Evolutionary conservation across 2,113 vertebrate genomes (phyloP).

Genomic region (Centropus unirufus): DNA sequence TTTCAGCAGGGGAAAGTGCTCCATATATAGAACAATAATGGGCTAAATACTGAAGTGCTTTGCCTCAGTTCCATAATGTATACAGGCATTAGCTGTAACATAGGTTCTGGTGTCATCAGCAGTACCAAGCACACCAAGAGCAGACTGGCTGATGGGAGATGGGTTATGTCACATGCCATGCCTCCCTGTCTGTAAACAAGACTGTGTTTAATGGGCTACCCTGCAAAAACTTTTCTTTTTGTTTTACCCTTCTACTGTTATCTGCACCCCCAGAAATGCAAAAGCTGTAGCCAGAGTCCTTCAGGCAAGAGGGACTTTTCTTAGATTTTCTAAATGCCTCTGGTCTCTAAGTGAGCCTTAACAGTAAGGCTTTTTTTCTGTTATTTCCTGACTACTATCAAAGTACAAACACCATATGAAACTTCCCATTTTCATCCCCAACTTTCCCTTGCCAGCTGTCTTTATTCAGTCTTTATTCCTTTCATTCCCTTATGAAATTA

Average conservation of each 20-base stretch:
- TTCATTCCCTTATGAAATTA: background rate
- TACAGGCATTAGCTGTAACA: background rate
- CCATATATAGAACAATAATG: background rate
- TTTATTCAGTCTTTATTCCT: background rate
- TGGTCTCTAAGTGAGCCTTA: background rate
- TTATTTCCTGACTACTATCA: background rate
- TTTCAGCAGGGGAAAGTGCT: background rate
- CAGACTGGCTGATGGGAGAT: background rate
- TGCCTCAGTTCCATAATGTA: background rate
- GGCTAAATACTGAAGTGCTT: background rate
- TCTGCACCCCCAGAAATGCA: rapidly evolving
- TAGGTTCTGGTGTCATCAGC: background rate
- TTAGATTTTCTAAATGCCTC: background rate
- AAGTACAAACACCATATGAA: background rate
- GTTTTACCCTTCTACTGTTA: background rate
- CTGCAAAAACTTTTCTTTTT: background rate
- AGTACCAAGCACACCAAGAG: background rate
- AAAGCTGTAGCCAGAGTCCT: background rate
- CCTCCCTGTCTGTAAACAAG: background rate
- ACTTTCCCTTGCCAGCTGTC: background rate
- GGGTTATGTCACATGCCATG: background rate
- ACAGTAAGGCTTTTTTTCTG: background rate
- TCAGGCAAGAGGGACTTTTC: background rate
- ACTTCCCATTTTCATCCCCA: background rate
- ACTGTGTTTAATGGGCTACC: background rate